Conservation (phyloP, 1,140 invertebrate species). For the Paraescarpia echinospica region DNA sequence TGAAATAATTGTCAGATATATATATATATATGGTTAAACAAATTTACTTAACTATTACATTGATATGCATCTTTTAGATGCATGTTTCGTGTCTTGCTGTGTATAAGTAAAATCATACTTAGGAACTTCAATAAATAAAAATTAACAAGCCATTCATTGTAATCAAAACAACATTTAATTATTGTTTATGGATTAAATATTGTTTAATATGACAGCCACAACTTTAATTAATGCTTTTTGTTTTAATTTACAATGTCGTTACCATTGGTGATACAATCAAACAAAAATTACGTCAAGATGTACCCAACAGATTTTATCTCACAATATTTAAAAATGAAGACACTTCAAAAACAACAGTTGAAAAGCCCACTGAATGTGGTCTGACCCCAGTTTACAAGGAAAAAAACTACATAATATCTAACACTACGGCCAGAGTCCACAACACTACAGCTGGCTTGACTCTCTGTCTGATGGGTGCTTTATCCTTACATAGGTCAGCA, state of each 20-base stretch:
- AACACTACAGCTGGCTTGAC: neutral
- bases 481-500: neutral
- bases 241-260: neutral
- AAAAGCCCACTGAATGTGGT: neutral
- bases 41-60: too few relatives aligned
- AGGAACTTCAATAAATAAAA: too few relatives aligned
- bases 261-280: neutral
- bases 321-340: neutral
- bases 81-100: too few relatives aligned
- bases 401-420: neutral
- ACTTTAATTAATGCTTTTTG: neutral
- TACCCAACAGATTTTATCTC: neutral
- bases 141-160: too few relatives aligned
- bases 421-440: neutral
- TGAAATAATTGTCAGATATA: neutral
- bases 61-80: too few relatives aligned
- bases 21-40: neutral
- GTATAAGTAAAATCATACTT: too few relatives aligned
- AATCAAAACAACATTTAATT: too few relatives aligned
- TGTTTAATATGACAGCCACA: too few relatives aligned
- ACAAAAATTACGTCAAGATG: too few relatives aligned
- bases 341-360: neutral
- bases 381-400: too few relatives aligned
- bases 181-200: too few relatives aligned
- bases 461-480: neutral